Conservation (phyloP, 1,140 invertebrate species). For the Acromyrmex charruanus region DNA sequence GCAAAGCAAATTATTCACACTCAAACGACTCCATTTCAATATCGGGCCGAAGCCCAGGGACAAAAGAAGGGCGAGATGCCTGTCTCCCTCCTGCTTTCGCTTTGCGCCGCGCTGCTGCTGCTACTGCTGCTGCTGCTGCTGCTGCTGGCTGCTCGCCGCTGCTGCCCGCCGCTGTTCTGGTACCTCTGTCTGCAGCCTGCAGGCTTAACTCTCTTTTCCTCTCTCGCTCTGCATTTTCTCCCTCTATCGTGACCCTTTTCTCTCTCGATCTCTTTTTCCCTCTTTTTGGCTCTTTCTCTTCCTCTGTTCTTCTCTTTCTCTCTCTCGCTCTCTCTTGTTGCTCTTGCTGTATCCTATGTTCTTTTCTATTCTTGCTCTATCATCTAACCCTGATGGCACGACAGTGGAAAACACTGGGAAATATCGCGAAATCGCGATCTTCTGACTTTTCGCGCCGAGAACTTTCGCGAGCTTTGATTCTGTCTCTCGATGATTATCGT, state of each 20-base stretch:
- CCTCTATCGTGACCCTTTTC: constrained; percentile 35
- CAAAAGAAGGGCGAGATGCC: constrained; percentile 87
- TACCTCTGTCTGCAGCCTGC: constrained; percentile 83
- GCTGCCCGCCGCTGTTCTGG: constrained; percentile 73
- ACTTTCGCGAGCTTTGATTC: constrained; percentile 14
- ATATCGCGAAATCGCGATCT: constrained; percentile 34
- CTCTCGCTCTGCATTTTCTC: constrained; percentile 63
- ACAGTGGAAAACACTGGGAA: constrained; percentile 1
- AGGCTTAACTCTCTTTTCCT: constrained; percentile 76
- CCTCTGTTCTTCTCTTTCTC: constrained; percentile 28
- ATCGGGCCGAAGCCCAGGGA: constrained; percentile 86
- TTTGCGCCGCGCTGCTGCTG: constrained; percentile 84
- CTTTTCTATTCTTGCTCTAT: constrained; percentile 68
- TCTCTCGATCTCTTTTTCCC: constrained; percentile 55
- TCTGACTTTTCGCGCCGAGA: constrained; percentile 43
- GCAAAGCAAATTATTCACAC: constrained; percentile 88
- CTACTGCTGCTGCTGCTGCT: constrained; percentile 63
- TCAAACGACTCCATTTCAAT: constrained; percentile 88
- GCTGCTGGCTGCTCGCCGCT: constrained; percentile 76
- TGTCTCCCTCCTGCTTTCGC: constrained; percentile 86
- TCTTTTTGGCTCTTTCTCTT: constrained; percentile 16
- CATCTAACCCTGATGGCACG: constrained; percentile 46
- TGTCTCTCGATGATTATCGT: neutral
- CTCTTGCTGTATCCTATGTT: constrained; percentile 46
- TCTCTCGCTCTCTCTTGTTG: constrained; percentile 44